These are phyloP conservation scores for Fregata magnificens DNA, from an alignment of 2,113 vertebrate genomes.

Conservation along the genomic window DNA sequence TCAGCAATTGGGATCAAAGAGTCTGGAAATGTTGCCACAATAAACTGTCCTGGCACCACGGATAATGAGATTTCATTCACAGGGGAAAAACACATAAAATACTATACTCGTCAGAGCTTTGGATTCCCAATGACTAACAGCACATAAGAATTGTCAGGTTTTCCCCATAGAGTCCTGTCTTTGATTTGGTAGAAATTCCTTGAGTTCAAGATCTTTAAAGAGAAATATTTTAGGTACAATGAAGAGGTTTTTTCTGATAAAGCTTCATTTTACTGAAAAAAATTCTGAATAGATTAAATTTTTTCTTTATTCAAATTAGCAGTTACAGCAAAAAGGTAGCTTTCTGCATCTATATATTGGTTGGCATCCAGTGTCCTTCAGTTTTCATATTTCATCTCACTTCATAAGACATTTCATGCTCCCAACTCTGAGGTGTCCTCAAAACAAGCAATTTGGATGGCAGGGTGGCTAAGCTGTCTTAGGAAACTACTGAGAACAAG, in stretches of 20 bases:
- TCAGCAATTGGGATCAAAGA: neutral
- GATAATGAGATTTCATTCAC: neutral
- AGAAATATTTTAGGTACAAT: neutral
- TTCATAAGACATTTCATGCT: neutral
- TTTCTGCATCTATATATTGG: neutral
- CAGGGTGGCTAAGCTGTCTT: neutral
- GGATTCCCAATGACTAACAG: neutral
- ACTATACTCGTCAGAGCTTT: neutral
- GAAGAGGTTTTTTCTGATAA: neutral
- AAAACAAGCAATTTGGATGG: neutral
- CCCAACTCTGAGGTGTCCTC: neutral
- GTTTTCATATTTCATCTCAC: neutral
- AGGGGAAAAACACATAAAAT: neutral
- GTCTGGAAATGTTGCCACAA: neutral
- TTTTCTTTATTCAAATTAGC: neutral
- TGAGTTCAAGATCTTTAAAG: neutral
- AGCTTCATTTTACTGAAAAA: neutral
- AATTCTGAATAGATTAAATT: neutral
- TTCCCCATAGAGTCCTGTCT: accelerated
- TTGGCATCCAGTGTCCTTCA: neutral
- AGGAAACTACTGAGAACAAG: neutral
- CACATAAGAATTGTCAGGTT: neutral
- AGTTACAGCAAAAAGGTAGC: neutral
- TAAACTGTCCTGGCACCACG: neutral
- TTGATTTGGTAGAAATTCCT: neutral